A percentile compares a stretch with the other conserved stretches of the same genome.
Conservation (phyloP, 2,797 vertebrate species). For the Erethizon dorsatum region DNA sequence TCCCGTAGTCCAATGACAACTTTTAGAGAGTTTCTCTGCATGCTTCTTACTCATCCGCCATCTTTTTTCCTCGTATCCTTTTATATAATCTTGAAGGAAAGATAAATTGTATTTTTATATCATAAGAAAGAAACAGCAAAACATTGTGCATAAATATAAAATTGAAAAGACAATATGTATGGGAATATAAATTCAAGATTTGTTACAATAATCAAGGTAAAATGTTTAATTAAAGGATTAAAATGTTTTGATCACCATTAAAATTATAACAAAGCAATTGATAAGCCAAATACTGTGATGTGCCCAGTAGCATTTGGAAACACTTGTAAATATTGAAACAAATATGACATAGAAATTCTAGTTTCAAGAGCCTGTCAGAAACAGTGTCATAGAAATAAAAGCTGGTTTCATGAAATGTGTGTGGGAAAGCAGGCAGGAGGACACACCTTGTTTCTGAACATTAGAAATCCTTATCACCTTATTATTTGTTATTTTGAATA, state of each 20-base stretch:
- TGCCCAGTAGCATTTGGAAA: background rate
- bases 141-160: background rate
- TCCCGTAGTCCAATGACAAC: too few species aligned
- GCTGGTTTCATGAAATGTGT: background rate
- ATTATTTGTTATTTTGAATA: too few species aligned
- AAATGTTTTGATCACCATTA: background rate
- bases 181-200: background rate
- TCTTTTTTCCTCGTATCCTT: too few species aligned
- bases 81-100: background rate
- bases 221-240: background rate
- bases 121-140: background rate
- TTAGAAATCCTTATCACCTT: fast-evolving
- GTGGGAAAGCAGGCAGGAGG: background rate
- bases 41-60: too few species aligned
- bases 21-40: too few species aligned
- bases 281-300: background rate
- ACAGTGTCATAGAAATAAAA: background rate
- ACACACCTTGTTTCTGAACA: background rate
- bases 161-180: background rate
- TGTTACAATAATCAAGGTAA: background rate
- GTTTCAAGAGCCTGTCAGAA: background rate
- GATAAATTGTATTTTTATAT: background rate
- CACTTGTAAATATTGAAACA: background rate
- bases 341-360: background rate
- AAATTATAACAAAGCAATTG: background rate